These are phyloP conservation scores for Stichopus horrens DNA, from an alignment of 53 echinoderm and acorn worm species.

Conservation along the genomic window DNA sequence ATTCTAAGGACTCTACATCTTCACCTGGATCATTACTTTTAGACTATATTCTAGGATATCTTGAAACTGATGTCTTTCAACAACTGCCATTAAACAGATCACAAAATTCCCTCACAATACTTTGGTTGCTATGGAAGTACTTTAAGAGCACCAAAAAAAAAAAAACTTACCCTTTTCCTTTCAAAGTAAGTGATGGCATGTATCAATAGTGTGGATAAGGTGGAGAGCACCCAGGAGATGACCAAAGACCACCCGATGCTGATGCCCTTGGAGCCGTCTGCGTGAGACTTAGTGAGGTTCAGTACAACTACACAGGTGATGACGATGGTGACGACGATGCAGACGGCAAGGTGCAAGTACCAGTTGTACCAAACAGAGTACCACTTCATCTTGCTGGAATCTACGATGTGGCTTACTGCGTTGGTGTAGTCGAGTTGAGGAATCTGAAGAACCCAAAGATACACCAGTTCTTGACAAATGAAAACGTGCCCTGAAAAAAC, in stretches of 20 bases:
- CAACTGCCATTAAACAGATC: too few relatives aligned
- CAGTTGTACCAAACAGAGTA: conserved; percentile 95
- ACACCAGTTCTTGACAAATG: too few relatives aligned
- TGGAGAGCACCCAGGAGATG: conserved; percentile 69
- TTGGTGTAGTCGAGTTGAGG: conserved; percentile 87
- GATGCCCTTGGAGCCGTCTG: conserved; percentile 51
- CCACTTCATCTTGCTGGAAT: conserved; percentile 88
- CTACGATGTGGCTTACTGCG: conserved; percentile 69
- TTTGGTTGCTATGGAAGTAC: neutral
- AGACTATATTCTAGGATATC: too few relatives aligned
- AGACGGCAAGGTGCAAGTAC: conserved; percentile 66
- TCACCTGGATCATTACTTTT: too few relatives aligned
- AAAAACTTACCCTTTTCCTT: conserved; percentile 68
- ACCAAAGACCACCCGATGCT: conserved; percentile 63
- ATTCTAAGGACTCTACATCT: too few relatives aligned
- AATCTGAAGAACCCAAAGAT: conserved; percentile 49
- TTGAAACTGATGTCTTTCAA: too few relatives aligned
- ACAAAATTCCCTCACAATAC: neutral
- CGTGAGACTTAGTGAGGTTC: conserved; percentile 70
- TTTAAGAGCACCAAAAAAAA: neutral
- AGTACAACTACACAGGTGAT: conserved; percentile 78
- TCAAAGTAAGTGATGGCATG: conserved; percentile 75
- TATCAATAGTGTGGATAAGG: conserved; percentile 63
- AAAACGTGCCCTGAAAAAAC: too few relatives aligned
- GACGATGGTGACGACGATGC: conserved; percentile 64